Evolutionary conservation across 1,140 invertebrate species (phyloP).

Genomic region (Adelges cooleyi): DNA sequence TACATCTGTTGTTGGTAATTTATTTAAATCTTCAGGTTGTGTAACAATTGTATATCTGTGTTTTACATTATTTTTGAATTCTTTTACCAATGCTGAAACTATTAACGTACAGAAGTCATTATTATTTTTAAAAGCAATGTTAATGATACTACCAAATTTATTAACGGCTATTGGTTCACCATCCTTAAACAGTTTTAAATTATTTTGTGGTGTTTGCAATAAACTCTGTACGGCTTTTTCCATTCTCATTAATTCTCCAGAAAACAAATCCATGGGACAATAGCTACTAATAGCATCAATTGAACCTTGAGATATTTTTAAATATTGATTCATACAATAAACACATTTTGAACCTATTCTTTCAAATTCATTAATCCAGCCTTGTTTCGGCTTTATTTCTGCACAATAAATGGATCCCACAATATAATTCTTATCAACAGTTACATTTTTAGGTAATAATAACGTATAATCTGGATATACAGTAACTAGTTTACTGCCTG

Average conservation of each 20-base stretch:
- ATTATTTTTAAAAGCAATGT: too few species aligned
- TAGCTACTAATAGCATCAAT: not conserved
- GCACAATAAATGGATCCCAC: not conserved
- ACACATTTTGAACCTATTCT: not conserved
- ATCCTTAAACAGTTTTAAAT: constrained; percentile 18
- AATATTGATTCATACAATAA: constrained; percentile 23
- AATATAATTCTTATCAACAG: not conserved
- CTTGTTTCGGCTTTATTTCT: constrained; percentile 29
- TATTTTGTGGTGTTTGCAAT: constrained; percentile 17
- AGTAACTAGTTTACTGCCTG: not conserved
- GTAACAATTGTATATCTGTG: too few species aligned
- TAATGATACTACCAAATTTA: too few species aligned
- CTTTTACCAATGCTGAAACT: too few species aligned
- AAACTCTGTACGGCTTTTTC: not conserved
- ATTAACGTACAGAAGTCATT: too few species aligned
- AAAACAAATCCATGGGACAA: constrained; percentile 28
- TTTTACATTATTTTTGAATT: too few species aligned
- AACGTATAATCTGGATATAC: not conserved
- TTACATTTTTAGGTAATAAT: not conserved
- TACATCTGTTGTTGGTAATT: too few species aligned
- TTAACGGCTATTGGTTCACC: not conserved
- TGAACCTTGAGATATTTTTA: not conserved
- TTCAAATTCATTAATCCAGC: not conserved
- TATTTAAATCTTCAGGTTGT: too few species aligned
- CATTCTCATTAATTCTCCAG: constrained; percentile 6